Evolutionary conservation across 2,113 vertebrate genomes (phyloP), one percentile per base, ranked within the genome.

Genomic region (Hippocampus zosterae): DNA sequence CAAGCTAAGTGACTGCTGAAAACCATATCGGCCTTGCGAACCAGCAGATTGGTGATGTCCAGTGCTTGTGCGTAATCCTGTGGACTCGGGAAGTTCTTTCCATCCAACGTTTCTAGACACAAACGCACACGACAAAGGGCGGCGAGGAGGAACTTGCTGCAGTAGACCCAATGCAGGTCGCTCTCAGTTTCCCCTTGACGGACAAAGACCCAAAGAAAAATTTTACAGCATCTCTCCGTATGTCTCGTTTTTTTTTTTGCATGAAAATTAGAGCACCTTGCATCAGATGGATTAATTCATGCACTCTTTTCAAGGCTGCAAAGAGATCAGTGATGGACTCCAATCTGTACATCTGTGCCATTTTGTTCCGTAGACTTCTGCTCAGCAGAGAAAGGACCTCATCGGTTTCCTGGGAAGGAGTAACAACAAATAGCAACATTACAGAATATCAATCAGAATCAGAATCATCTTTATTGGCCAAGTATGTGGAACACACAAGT

Each of bases 11-110:
- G 88, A 70, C 86, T 83, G 80, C 73, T 80, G 79, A 82, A 83
- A 66, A 90, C 89, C 78, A 90, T 90, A 71, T 93, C 92, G 9
- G 91, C 74, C 46, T 91, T 89, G 77, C 85, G 84, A 46, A 91
- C 78, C 73, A 93, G 74, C 67, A 83, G 40, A 25, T 72, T 84
- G 70, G 86, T 81, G 10, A 61, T 72, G 75, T 69, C 81, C 18
- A 81, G 79, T 25, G 70, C 69, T 42, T 84, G 70, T 65, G 87
- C 80, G 62, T 89, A 82, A n/a, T 92, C 87, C 0, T 87, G 18
- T 3, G 69, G 25, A 67, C 65, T 76, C 0, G 66, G 63, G 74
- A 93, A 91, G 60, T 77, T 72, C 67, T 74, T 90, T 9, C 2
- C 81, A 25, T 87, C 89, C 52, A 90, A 61, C 44, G 80, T 83